Percentiles rank a stretch among this genome's conserved stretches.
Conservation (phyloP, 2,888 invertebrate species). For the Rhorus exstirpatorius region DNA sequence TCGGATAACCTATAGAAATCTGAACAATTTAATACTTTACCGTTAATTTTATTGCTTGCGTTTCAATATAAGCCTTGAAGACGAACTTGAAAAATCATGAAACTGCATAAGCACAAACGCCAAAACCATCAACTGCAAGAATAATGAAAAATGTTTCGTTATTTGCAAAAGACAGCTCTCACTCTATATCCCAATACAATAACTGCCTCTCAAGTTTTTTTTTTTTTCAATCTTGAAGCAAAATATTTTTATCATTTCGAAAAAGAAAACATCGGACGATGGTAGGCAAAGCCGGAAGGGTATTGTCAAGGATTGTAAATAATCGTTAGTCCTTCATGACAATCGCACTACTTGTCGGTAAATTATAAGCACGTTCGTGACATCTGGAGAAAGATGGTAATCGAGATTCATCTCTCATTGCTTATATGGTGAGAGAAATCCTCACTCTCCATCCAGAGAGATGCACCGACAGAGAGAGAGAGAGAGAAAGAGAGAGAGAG, state of each 20-base stretch:
- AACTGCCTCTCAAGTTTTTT: no score
- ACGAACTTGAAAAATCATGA: no score
- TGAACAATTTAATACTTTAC: no score
- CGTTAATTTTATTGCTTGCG: no score
- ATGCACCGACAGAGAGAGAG: not conserved
- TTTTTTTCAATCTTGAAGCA: no score
- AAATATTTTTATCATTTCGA: not conserved
- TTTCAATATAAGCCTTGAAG: no score
- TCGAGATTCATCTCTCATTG: slow-evolving; percentile 59
- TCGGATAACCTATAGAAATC: no score
- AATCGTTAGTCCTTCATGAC: slow-evolving; percentile 39
- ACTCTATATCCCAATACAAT: no score
- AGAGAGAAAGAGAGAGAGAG: slow-evolving; percentile 7
- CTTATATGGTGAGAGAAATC: slow-evolving; percentile 26
- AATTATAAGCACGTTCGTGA: slow-evolving; percentile 65
- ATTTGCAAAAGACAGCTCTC: no score
- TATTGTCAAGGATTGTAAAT: slow-evolving; percentile 59
- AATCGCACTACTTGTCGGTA: slow-evolving; percentile 52
- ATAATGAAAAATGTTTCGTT: no score
- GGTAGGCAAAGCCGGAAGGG: not conserved
- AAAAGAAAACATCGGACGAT: not conserved
- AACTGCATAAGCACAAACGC: no score
- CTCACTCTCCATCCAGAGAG: slow-evolving; percentile 12
- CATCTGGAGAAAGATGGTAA: slow-evolving; percentile 61
- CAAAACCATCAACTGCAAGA: no score